Evolutionary conservation across 2,888 invertebrate genomes (phyloP).

Genomic region (Thumatha senex): DNA sequence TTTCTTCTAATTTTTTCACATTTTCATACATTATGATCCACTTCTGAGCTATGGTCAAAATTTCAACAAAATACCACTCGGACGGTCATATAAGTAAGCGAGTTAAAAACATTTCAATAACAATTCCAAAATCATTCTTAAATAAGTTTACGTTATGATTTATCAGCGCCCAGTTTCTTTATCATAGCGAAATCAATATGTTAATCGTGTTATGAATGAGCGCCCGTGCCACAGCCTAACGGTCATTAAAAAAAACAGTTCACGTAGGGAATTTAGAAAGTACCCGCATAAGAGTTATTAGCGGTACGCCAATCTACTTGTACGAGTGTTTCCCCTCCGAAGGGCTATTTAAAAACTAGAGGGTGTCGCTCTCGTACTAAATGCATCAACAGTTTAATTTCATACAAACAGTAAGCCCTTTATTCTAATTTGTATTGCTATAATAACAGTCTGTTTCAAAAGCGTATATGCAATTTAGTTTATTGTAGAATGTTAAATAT

Average conservation of each 20-base stretch:
- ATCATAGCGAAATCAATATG: conserved; percentile 70
- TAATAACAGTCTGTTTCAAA: conserved; percentile 14
- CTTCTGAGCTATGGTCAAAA: no score
- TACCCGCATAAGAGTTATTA: conserved; percentile 75
- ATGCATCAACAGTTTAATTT: conserved; percentile 53
- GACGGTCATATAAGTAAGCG: no score
- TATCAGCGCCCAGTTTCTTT: conserved; percentile 39
- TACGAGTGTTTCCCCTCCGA: conserved; percentile 57
- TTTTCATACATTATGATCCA: no score
- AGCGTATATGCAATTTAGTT: not conserved
- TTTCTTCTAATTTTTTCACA: no score
- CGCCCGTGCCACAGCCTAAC: conserved; percentile 40
- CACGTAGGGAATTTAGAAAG: conserved; percentile 51
- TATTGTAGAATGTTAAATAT: not conserved
- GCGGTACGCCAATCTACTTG: conserved; percentile 70
- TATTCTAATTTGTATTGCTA: conserved; percentile 30
- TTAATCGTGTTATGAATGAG: conserved; percentile 49
- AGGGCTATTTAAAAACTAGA: conserved; percentile 64
- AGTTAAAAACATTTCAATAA: no score
- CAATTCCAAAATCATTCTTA: conserved; percentile 37
- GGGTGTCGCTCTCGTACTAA: conserved; percentile 60
- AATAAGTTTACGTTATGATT: conserved; percentile 42
- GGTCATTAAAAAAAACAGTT: conserved; percentile 50
- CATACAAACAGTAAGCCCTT: conserved; percentile 27
- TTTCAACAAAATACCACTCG: no score